Base-by-base conservation (phyloP, 2,113 vertebrate species). In the Grammomys surdaster region DNA sequence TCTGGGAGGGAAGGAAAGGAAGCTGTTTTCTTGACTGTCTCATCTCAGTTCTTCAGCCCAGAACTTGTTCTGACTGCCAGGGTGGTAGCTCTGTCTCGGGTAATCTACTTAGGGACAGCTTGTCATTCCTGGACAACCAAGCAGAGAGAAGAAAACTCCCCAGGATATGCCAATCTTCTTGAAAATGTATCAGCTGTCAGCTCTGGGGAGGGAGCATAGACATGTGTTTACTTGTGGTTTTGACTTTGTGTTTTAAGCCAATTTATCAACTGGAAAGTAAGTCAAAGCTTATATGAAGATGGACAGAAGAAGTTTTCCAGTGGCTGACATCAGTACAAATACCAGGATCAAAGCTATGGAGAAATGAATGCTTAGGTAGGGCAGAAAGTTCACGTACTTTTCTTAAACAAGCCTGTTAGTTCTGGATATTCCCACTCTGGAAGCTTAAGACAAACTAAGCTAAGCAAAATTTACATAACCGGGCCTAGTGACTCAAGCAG, bases 201-300 rank as follows among this genome's bases (percentile, higher is more conserved):
- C 51, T 58, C 65, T 40, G 56, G 60, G 89, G 72, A 84, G 65
- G n/a, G 58, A 80, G 19, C 56, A 46, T 40, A 46, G 46, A 13
- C 6, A 36, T 69, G 43, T 36, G 43, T 81, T 11, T 88, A 14
- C 69, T 24, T 65, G n/a, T 72, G 73, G 19, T 82, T 95, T 91
- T 90, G 87, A 69, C 78, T 97, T 75, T 88, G 36, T 81, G 46
- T 88, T 95, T 91, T 80, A 89, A 95, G 86, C 10, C 51, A 88
- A 67, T 20, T 78, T 82, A 33, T 73, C 85, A 88, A 65, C 46
- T 85, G 80, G 91, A 85, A 65, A 65, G 28, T 73, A 78, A 72
- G 56, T 56, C 43, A 65, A 88, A 72, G 36, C 19, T 92, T 67
- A 81, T 48, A 22, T 58, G 69, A 97, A 93, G 51, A 54, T 51